Evolutionary conservation across 2,888 invertebrate genomes (phyloP), one percentile per base, ranked within the genome.

Genomic region (Creontiades dilutus): DNA sequence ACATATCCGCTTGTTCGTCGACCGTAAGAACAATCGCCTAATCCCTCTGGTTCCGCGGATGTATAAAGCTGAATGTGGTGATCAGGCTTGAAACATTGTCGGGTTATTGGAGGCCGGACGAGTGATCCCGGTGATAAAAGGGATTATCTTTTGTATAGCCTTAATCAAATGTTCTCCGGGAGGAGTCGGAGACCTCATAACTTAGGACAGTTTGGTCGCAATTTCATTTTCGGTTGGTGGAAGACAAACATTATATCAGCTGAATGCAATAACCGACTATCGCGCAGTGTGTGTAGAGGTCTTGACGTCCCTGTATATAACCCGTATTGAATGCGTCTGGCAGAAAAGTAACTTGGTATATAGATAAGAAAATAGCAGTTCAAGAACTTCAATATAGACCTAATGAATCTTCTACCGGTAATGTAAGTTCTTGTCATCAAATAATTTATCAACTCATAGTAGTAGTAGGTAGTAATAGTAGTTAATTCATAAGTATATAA

Each of bases 11-110:
- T 46, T 78, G 23, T 78, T 78, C 46, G 16, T 16, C 78, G n/a
- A 7, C 11, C 46, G 13, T 78, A 9, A 28, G 23, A 27, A 68
- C 52, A 23, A 47, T 16, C 13, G 13, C 81, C 12, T 5, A 46
- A 48, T 16, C 81, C 19, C 48, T 80, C 82, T 19, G 48, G 47
- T 48, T 19, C 48, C 82, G n/a, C 82, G 82, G 52, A 27, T 23
- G 16, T 55, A 85, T 85, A 85, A 57, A 85, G 61, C 23, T 28
- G 27, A 85, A 85, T 85, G 85, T 61, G 85, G 85, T 85, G 85
- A 85, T 85, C 61, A 85, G 52, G 28, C 55, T 52, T 84, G 84
- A 84, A 82, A 52, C 47, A 82, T 82, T 47, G 84, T 23, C 84
- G 11, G 61, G 55, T 85, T 57, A 85, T 85, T 85, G 85, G 78